Base-by-base conservation (phyloP, 2,113 vertebrate species). In the Melierax canorus region DNA sequence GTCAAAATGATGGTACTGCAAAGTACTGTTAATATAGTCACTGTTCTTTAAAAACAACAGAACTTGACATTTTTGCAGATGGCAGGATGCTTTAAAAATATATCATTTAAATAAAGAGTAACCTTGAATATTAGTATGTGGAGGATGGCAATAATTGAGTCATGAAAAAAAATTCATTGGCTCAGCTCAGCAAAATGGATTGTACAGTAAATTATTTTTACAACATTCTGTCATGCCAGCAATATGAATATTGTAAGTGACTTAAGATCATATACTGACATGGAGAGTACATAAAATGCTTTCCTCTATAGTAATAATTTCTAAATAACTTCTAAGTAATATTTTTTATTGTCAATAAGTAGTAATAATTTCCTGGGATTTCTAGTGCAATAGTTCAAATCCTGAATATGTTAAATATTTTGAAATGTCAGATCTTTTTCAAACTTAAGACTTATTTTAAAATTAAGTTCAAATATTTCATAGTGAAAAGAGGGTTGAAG, bases 1-100 rank as follows among this genome's bases (percentile, higher is more conserved):
- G 94, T 87, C 94, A 93, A 89, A 92, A 80, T 73, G 82, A 72
- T 79, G 67, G 50, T 79, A 34, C 62, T 88, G 94, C 72, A 66
- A 79, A 91, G 56, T 74, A 79, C 72, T 94, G 90, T 95, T 97
- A 97, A 95, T 95, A 96, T 95, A 92, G 97, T 94, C 85, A 32
- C 88, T 86, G 66, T 92, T 95, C 92, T 91, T 93, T 85, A 96
- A 96, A 97, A 97, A 92, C 97, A 97, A 97, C 95, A 95, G 96
- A 94, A 93, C 90, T 93, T 97, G 95, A 96, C 94, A 97, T 97
- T 97, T 96, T 93, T 97, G 72, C 96, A 97, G 95, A 97, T 96
- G 96, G 95, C 86, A 95, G 86, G 90, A 83, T 93, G 63, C 48
- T 96, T 89, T 95, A 97, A 96, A 97, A 97, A 90, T 79, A 80